phyloP scores from a whole-genome alignment of 2,113 vertebrate species.

The Phaethornis superciliosus region DNA sequence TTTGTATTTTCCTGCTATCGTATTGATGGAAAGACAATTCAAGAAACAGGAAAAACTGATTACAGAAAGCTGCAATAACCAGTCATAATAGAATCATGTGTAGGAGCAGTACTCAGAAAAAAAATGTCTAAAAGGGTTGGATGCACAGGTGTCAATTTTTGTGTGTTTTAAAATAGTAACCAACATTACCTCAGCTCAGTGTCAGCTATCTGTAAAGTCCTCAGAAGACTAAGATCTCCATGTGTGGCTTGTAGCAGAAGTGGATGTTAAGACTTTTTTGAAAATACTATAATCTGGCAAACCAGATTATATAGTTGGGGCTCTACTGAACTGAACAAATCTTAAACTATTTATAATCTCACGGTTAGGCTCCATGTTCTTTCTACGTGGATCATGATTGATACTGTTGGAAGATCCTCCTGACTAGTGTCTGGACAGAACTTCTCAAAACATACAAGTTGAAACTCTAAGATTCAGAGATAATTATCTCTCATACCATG shows the following conservation, averaged over 20 bases:
- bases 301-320: neutral
- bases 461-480: neutral
- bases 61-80: neutral
- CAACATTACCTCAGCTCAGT: neutral
- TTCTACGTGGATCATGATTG: neutral
- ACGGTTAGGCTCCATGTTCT: neutral
- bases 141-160: neutral
- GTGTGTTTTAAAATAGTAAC: neutral
- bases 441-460: neutral
- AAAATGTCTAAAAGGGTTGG: neutral
- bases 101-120: neutral
- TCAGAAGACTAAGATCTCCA: neutral
- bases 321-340: neutral
- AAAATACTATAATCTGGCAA: neutral
- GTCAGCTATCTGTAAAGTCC: neutral
- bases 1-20: neutral
- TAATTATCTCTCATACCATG: neutral
- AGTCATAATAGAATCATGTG: neutral
- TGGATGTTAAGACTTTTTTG: neutral
- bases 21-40: neutral
- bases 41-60: neutral
- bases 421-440: neutral
- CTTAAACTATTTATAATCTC: neutral
- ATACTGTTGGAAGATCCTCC: neutral
- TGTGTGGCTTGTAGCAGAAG: neutral